phyloP scores from a whole-genome alignment of 2,113 vertebrate genomes.

The Leucoraja erinaceus region DNA sequence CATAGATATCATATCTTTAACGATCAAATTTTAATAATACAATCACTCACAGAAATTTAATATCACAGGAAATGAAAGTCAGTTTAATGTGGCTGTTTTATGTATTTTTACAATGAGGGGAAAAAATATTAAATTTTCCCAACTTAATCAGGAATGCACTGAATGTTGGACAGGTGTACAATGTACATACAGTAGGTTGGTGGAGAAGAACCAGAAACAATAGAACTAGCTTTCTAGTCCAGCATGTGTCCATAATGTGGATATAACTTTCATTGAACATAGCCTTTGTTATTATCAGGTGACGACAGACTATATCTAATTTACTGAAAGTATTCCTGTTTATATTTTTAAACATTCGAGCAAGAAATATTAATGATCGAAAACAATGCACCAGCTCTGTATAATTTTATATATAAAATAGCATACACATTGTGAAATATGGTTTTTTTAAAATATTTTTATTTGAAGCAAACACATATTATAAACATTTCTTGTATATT shows the following conservation, averaged over 20 bases:
- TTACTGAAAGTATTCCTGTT: background rate
- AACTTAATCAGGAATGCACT: background rate
- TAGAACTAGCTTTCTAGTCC: background rate
- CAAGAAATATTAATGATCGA: background rate
- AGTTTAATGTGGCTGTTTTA: background rate
- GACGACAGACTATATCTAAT: background rate
- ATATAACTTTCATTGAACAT: background rate
- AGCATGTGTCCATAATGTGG: background rate
- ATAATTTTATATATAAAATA: constrained; percentile 39
- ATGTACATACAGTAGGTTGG: background rate
- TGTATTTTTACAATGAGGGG: background rate
- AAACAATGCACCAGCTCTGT: constrained; percentile 15
- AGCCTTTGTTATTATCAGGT: background rate
- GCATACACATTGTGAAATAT: background rate
- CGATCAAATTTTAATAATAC: background rate
- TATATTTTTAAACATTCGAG: background rate
- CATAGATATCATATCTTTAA: background rate
- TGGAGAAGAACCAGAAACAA: background rate
- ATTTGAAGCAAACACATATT: too few species aligned
- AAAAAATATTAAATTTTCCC: background rate
- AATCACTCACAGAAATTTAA: background rate
- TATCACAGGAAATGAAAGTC: background rate
- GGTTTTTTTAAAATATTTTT: too few species aligned
- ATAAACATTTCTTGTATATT: too few species aligned
- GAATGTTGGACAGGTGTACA: background rate